These are phyloP conservation scores for Drosophila dunni DNA, from an alignment of 1,140 invertebrate species.

Conservation along the genomic window DNA sequence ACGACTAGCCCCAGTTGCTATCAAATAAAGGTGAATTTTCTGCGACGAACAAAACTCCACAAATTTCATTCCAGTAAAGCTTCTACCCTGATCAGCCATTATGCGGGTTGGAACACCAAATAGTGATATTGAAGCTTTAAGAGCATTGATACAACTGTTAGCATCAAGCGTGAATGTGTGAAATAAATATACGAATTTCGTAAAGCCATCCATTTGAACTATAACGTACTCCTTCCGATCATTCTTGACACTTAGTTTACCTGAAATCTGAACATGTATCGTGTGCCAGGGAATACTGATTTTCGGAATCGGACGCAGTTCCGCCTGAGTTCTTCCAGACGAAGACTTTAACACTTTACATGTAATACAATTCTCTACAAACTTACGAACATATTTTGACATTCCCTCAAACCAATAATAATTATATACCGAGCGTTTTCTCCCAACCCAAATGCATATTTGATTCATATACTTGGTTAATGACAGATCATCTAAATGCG, in stretches of 20 bases:
- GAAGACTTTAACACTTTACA: too few species aligned
- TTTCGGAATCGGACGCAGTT: background rate
- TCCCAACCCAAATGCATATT: background rate
- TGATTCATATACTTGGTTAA: background rate
- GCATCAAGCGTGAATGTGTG: too few species aligned
- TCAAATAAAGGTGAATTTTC: conserved; percentile 28
- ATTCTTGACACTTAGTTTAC: conserved; percentile 7
- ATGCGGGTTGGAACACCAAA: too few species aligned
- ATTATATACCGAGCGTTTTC: too few species aligned
- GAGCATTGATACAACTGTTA: too few species aligned
- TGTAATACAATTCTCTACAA: too few species aligned
- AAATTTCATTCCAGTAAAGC: conserved; percentile 11
- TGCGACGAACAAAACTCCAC: conserved; percentile 20
- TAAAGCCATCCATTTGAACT: too few species aligned
- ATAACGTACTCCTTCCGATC: background rate
- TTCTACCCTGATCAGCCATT: conserved; percentile 1
- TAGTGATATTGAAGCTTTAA: too few species aligned
- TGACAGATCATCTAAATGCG: background rate
- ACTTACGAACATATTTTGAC: too few species aligned
- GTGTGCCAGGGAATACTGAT: conserved; percentile 18
- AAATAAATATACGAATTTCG: too few species aligned
- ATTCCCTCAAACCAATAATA: too few species aligned
- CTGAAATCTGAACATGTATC: conserved; percentile 14
- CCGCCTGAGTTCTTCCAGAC: too few species aligned
- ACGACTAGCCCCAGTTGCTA: conserved; percentile 2